Conservation (phyloP, 2,113 vertebrate genomes). For the Lepisosteus osseus region DNA sequence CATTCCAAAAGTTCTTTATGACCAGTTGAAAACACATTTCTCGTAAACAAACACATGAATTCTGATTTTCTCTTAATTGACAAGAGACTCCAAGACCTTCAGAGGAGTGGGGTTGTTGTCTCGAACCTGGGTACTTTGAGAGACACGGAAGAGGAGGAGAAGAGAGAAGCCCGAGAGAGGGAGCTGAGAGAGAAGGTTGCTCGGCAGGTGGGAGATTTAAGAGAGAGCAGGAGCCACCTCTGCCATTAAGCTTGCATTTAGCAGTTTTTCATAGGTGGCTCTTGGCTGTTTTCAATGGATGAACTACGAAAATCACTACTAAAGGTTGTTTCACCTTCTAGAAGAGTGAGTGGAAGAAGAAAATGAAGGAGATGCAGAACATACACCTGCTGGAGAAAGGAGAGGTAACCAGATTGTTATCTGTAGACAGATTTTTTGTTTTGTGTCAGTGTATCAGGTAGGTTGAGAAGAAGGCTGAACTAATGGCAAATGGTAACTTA, state of each 20-base stretch:
- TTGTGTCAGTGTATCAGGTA: no score
- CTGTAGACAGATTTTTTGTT: not conserved
- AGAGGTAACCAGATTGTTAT: conserved; percentile 37
- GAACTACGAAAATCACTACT: not conserved
- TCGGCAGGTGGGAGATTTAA: conserved; percentile 46
- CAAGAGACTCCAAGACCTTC: conserved; percentile 60
- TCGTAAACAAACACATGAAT: no score
- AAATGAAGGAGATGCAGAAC: conserved; percentile 43
- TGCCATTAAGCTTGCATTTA: no score
- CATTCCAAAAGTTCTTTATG: no score
- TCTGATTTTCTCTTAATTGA: no score
- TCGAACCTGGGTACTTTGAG: conserved; percentile 44
- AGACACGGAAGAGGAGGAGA: conserved; percentile 40
- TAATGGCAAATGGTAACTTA: no score
- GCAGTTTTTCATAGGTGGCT: no score
- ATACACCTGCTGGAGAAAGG: conserved; percentile 40
- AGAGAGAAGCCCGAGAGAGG: conserved; percentile 16
- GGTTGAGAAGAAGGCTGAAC: no score
- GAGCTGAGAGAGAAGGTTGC: conserved; percentile 43
- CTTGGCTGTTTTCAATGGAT: no score
- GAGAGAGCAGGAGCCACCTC: not conserved
- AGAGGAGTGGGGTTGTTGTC: conserved; percentile 14
- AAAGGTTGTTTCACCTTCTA: conserved; percentile 37
- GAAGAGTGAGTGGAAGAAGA: conserved; percentile 53
- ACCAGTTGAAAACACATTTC: no score